Percentiles rank a stretch among this genome's conserved stretches.
Conservation (phyloP, 92 coral and sea anemone genomes). For the Pocillopora meandrina region DNA sequence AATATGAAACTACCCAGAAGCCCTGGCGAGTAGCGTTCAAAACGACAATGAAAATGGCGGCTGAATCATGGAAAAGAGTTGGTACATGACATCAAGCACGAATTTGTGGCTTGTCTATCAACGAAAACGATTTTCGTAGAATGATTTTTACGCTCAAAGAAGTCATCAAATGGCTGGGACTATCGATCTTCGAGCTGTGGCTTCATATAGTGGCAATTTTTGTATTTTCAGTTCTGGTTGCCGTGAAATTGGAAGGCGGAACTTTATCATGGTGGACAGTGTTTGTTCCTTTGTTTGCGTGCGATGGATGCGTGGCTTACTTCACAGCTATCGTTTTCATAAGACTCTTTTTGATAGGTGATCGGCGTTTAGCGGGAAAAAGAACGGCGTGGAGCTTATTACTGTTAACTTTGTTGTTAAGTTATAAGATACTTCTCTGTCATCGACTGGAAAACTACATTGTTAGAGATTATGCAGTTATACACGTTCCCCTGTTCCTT, state of each 20-base stretch:
- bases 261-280: slow-evolving; percentile 94
- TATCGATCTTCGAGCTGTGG: slow-evolving; percentile 97
- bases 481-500: slow-evolving; percentile 91
- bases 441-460: slow-evolving; percentile 75
- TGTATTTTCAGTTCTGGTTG: slow-evolving; percentile 85
- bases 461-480: slow-evolving; percentile 67
- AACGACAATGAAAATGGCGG: slow-evolving; percentile 34
- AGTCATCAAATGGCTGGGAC: slow-evolving; percentile 92
- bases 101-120: slow-evolving; percentile 23
- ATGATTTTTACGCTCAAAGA: slow-evolving; percentile 88
- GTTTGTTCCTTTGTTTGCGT: slow-evolving; percentile 87
- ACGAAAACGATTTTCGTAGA: slow-evolving; percentile 9
- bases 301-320: slow-evolving; percentile 96
- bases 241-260: slow-evolving; percentile 79
- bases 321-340: slow-evolving; percentile 92
- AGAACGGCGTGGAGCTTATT: slow-evolving; percentile 91
- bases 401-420: slow-evolving; percentile 63
- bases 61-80: slow-evolving; percentile 27
- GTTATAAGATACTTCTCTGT: slow-evolving; percentile 81
- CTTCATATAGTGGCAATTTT: slow-evolving; percentile 71
- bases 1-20: slow-evolving; percentile 10
- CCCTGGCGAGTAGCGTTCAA: slow-evolving; percentile 23
- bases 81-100: slow-evolving; percentile 37
- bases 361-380: slow-evolving; percentile 80
- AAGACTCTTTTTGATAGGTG: slow-evolving; percentile 82